Evolutionary conservation across 2,113 vertebrate species (phyloP), one percentile per base, ranked within the genome.

Genomic region (Cottus gobio): DNA sequence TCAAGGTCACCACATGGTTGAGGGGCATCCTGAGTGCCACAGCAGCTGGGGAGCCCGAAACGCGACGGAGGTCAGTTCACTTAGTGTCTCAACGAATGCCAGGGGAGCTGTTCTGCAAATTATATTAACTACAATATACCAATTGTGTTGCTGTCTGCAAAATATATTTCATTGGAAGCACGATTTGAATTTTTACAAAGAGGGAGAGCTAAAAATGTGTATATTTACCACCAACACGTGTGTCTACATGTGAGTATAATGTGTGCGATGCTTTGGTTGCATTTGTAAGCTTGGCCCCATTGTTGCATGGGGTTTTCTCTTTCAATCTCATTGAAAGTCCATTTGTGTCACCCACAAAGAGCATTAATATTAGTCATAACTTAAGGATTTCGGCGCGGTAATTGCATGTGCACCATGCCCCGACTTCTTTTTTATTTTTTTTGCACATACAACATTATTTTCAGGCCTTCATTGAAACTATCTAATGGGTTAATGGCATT

Each of bases 401-500:
- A 91, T 94, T 92, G 73, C 81, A 50, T 61, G 28, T 70, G 81
- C 63, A 20, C 58, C 13, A 52, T 60, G 50, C 75, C 71, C 20
- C 48, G 62, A 24, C 80, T 72, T 64, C 77, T 77, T 42, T 56
- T 22, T 9, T 60, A 10, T 28, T 48, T 69, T 75, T 63, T 39
- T 39, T 70, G 65, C 85, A 89, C 82, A 85, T 83, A 83, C 90
- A 87, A 83, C 84, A 84, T 85, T 60, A 84, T 86, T 87, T 66
- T 30, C 61, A 61, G 78, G 82, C 79, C 79, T 87, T 94, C 90
- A 83, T 90, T 92, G 77, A 89, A 93, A 85, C 75, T 70, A 87
- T 89, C 90, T 95, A 95, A 95, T 95, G 86, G 90, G 89, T 94
- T 95, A 94, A 95, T 95, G 92, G 94, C 90, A 82, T 86, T 87